Base-by-base conservation (phyloP, 2,113 vertebrate species). In the Bagarius yarrelli region DNA sequence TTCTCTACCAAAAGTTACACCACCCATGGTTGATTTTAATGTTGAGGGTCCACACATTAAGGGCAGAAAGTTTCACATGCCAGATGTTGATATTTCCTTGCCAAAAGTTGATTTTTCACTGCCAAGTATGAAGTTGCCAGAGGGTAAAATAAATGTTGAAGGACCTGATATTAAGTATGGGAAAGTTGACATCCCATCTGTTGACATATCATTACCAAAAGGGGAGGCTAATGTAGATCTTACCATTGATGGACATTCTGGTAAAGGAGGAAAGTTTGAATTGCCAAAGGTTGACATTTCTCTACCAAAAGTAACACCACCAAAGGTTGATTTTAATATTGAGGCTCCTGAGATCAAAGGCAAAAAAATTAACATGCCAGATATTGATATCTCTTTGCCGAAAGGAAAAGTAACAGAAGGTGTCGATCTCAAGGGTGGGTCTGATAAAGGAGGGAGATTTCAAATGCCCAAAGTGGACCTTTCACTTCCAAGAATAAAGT, bases 1-100 rank as follows among this genome's bases (percentile, higher is more conserved):
- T 18, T 88, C 88, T 13, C 74, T 92, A 2, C 88, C 88, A 1
- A 87, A 87, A 74, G 67, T 90, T 27, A 83, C 88, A 40, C 23
- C 80, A 18, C 52, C 85, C 60, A 84, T 69, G 0, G 77, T 80
- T 47, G 55, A 56, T 56, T 1, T 66, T 32, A 40, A 1, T 40
- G 8, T 34, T 12, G 18, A 66, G 19, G 63, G 8, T 66, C 63
- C 32, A 1, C 0, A 81, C 86, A 84, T 85, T 55, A 75, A 75
- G 23, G 32, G 53, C 1, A 9, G 32, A 13, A 59, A 61, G 23
- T 27, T 76, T 30, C 52, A 70, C 5, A 47, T 47, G 36, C 66
- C 66, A n/a, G 40, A 63, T 15, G 1, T 84, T 76, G 87, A 87
- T 9, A 64, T 90, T 60, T 86, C 81, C 30, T 50, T 87, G 32